Conservation (phyloP, 2,113 vertebrate genomes). For the Psettodes erumei region DNA sequence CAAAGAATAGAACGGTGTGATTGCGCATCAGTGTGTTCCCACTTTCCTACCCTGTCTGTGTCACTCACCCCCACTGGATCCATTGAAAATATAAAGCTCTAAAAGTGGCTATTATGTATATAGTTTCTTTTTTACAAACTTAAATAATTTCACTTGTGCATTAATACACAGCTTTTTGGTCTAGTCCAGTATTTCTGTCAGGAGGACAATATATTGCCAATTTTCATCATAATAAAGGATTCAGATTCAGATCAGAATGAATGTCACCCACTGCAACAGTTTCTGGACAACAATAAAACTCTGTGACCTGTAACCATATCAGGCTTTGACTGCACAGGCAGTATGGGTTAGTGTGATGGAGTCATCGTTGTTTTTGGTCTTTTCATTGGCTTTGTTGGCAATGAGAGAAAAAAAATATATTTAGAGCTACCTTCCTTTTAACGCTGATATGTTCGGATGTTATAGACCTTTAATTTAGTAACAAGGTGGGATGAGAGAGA, state of each 20-base stretch:
- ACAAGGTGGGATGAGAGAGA: neutral
- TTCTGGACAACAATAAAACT: neutral
- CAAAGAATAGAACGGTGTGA: neutral
- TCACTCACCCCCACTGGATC: neutral
- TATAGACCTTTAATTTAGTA: neutral
- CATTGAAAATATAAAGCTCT: neutral
- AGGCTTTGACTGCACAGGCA: neutral
- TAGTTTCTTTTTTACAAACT: constrained; percentile 3
- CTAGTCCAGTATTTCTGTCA: neutral
- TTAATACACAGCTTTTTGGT: constrained; percentile 14
- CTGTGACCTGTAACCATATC: constrained; percentile 7
- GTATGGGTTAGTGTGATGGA: neutral
- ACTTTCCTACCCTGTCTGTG: neutral
- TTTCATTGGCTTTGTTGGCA: neutral
- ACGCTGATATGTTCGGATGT: neutral
- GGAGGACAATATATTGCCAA: neutral
- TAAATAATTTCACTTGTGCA: constrained; percentile 30
- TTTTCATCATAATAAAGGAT: constrained; percentile 1
- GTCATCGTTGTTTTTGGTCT: neutral
- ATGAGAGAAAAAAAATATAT: constrained; percentile 1
- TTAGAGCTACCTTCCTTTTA: neutral
- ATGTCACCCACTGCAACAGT: neutral
- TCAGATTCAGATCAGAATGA: too few species aligned
- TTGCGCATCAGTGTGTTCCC: neutral
- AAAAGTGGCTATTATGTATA: neutral